Conservation (phyloP, 2,113 vertebrate genomes). For the Rhabdomys dilectus region DNA sequence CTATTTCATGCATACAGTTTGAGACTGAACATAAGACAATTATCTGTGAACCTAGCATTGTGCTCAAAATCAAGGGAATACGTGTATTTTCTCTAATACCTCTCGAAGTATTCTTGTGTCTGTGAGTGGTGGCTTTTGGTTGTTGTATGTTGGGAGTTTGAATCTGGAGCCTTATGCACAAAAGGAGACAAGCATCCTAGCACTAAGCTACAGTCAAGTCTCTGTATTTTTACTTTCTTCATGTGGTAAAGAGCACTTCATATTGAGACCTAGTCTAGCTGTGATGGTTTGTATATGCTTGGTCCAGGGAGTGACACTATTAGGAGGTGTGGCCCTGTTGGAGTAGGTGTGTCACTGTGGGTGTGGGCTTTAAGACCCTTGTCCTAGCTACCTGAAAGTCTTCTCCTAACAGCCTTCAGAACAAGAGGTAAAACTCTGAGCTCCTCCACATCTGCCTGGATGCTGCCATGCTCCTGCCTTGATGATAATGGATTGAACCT, state of each 20-base stretch:
- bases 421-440: no score
- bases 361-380: no score
- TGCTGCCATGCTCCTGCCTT: no score
- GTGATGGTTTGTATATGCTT: no score
- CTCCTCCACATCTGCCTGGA: no score
- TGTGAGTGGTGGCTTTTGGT: not conserved
- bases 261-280: not conserved
- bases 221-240: not conserved
- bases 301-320: no score
- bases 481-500: no score
- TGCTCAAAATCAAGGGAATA: not conserved
- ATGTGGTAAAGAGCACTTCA: not conserved
- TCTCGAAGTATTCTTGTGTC: not conserved
- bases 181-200: not conserved
- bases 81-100: not conserved
- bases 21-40: not conserved
- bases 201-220: not conserved
- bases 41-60: not conserved
- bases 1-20: not conserved
- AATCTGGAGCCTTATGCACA: not conserved
- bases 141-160: not conserved
- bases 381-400: no score
- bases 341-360: no score
- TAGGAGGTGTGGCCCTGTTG: no score
- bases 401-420: no score